Base-by-base conservation (phyloP, 2,113 vertebrate genomes). In the Brachyhypopomus gauderio region DNA sequence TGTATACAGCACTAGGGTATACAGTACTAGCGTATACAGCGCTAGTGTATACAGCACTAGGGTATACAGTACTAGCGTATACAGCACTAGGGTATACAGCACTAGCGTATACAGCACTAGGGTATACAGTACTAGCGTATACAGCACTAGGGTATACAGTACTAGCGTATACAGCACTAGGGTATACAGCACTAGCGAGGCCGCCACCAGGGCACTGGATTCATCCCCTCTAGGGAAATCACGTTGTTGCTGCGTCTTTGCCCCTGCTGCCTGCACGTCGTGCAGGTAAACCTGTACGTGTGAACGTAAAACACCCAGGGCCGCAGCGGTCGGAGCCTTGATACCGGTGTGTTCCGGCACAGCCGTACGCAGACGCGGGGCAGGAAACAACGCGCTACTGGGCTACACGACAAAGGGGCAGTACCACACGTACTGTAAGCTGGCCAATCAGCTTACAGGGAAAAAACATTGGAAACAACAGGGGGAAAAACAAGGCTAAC, bases 381-480 rank as follows among this genome's bases (percentile, higher is more conserved):
- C 36, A 9, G 12, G 56, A 60, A 81, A 81, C 70, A 81, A 73
- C 25, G 58, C 17, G 23, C 60, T 41, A 45, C 69, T 77, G 67
- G 22, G 20, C 14, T 63, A 25, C 45, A 17, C 73, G 60, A 9
- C 72, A 22, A 6, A 7, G 36, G 77, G 48, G 77, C 59, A 5
- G 41, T 41, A 75, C 34, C 70, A 71, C 36, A 64, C 30, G 75
- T 25, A 12, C 19, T 72, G 34, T 74, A 41, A n/a, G n/a, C 58
- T 17, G 63, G 78, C 78, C 73, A 84, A 76, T 77, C 82, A 72
- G 41, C 41, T 62, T 56, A 72, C 30, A 77, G 30, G 45, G 12
- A 52, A 52, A 52, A 52, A 52, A 11, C 45, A 34, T 27, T 66
- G 63, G 27, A 34, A 66, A 64, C 5, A 14, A 34, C 14, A 17